Conservation (phyloP, 2,888 invertebrate species). For the Drosophila borborema region DNA sequence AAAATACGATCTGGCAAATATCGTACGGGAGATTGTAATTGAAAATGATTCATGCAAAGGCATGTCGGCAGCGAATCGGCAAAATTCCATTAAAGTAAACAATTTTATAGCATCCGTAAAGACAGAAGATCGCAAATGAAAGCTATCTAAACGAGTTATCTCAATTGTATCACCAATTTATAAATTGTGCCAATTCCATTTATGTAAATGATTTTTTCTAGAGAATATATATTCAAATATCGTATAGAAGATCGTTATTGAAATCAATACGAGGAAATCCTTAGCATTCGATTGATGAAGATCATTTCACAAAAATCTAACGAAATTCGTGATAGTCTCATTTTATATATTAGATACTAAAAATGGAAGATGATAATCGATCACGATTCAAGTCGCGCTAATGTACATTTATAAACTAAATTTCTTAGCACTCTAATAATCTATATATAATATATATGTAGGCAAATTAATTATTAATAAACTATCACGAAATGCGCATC, state of each 20-base stretch:
- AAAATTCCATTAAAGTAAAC: neutral
- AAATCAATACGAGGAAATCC: conserved; percentile 17
- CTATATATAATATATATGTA: neutral
- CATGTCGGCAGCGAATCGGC: neutral
- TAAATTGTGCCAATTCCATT: neutral
- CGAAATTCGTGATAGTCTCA: conserved; percentile 29
- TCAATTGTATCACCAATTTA: too few relatives aligned
- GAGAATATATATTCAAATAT: neutral
- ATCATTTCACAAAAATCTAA: neutral
- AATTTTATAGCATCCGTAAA: too few relatives aligned
- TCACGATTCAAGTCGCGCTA: conserved; percentile 36
- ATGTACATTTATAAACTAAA: conserved; percentile 15
- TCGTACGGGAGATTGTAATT: neutral
- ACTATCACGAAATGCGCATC: conserved; percentile 15
- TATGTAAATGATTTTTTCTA: neutral
- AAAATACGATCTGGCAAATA: neutral
- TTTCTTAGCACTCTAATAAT: conserved; percentile 11
- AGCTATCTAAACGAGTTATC: too few relatives aligned
- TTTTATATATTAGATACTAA: conserved; percentile 24
- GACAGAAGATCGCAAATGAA: neutral
- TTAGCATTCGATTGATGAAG: neutral
- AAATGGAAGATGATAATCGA: neutral
- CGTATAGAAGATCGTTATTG: neutral
- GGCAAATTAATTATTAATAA: neutral
- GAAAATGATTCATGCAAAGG: neutral